Conservation (phyloP, 2,113 vertebrate species). For the Daphoenositta chrysoptera region DNA sequence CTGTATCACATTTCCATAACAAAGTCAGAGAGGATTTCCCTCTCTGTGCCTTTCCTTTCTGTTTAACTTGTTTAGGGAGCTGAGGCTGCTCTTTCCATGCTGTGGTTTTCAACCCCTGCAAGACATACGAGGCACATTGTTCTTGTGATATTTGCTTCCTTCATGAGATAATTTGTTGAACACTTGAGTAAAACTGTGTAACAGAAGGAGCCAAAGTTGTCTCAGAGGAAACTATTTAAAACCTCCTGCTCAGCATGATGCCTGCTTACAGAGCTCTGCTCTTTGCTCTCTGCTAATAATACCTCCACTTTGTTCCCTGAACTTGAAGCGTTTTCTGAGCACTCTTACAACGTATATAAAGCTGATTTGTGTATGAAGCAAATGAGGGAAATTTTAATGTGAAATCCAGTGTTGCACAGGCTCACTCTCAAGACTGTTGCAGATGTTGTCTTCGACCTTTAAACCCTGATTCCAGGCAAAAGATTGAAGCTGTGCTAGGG, state of each 20-base stretch:
- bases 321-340: not conserved
- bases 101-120: conserved; percentile 17
- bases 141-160: conserved; percentile 53
- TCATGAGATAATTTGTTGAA: conserved; percentile 62
- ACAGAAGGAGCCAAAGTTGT: conserved; percentile 45
- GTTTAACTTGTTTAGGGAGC: conserved; percentile 56
- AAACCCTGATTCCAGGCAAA: not conserved
- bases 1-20: conserved; percentile 71
- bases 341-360: not conserved
- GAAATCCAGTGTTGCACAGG: not conserved
- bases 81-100: conserved; percentile 33
- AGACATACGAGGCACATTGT: conserved; percentile 27
- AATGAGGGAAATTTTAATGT: not conserved
- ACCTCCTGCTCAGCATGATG: not conserved
- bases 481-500: not conserved
- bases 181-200: conserved; percentile 44
- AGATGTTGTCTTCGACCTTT: not conserved
- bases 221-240: conserved; percentile 39
- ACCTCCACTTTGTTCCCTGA: not conserved
- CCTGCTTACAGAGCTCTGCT: not conserved
- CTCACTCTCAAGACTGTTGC: not conserved
- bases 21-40: conserved; percentile 70
- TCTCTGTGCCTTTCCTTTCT: conserved; percentile 55
- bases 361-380: not conserved
- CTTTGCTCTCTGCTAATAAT: not conserved